Evolutionary conservation across 2,113 vertebrate genomes (phyloP), one percentile per base, ranked within the genome.

Genomic region (Microcebus jonahi): DNA sequence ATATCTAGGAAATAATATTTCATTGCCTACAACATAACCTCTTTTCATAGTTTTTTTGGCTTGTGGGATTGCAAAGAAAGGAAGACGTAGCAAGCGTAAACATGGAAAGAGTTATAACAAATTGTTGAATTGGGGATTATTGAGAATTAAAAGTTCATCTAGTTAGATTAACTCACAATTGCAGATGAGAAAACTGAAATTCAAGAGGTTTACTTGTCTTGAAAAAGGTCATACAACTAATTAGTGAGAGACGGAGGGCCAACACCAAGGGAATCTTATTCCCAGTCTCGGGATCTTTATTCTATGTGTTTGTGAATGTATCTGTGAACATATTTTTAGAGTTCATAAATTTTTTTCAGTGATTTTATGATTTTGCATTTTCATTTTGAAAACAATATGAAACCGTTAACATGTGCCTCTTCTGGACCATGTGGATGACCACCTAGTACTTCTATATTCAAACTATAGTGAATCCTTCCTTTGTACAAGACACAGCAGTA

Each of bases 181-280:
- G 39, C 36, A 96, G 77, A 81, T 81, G n/a, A 59, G 39, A 48
- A 94, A 91, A 93, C 59, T 61, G 8, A 76, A 89, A 91, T 89
- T 93, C 67, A 91, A 48, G 61, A 86, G 83, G 31, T 67, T 42
- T 86, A 36, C 17, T 87, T 95, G 39, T 75, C 81, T 93, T 95
- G 39, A 17, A 17, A 96, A 96, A 93, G 73, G 45, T 91, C 87
- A 95, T 10, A 68, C 55, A 90, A 50, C 48, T 89, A 89, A 88
- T 96, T 88, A 96, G 42, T 91, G 48, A 53, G 39, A 89, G 79
- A 61, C 55, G 21, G 29, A 75, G 53, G 48, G 25, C 17, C 50
- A 70, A 61, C 67, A 73, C 34, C n/a, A 71, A 61, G 12, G 63
- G 23, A 75, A 39, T 82, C 68, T 34, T 21, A 75, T 29, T 57